phyloP scores from a whole-genome alignment of 1,140 invertebrate species.

The Andricus grossulariae region DNA sequence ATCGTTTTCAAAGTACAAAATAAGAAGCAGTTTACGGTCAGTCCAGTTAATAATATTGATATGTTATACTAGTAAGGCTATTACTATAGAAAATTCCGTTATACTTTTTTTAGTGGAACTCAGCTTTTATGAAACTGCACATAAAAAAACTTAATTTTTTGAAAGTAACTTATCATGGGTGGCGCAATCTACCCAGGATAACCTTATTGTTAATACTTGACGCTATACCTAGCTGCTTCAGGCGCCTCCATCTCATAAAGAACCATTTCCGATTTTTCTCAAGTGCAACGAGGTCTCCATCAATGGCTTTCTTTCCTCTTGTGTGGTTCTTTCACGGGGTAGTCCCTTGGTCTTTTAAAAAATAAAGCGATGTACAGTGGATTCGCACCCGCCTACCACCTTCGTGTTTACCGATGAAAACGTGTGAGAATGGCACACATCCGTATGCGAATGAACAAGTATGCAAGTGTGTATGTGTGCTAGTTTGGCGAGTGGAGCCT shows the following conservation, averaged over 20 bases:
- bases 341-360: conserved; percentile 15
- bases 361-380: conserved; percentile 2
- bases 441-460: neutral
- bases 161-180: too few relatives aligned
- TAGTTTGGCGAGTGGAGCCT: conserved; percentile 29
- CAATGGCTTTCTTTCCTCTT: neutral
- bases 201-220: neutral
- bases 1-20: too few relatives aligned
- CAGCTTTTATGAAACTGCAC: too few relatives aligned
- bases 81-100: too few relatives aligned
- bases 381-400: conserved; percentile 9
- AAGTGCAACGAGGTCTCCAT: neutral
- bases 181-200: too few relatives aligned
- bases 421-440: neutral
- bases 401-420: conserved; percentile 16
- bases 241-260: conserved; percentile 4
- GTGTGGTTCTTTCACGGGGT: neutral
- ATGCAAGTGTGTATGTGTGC: neutral
- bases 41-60: too few relatives aligned
- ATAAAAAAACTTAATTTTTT: too few relatives aligned
- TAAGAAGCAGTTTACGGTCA: too few relatives aligned
- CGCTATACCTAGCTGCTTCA: neutral
- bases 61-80: too few relatives aligned
- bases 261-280: conserved; percentile 15
- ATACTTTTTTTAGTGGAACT: too few relatives aligned